Evolutionary conservation across 2,113 vertebrate species (phyloP).

Genomic region (Myrmecophaga tridactyla): DNA sequence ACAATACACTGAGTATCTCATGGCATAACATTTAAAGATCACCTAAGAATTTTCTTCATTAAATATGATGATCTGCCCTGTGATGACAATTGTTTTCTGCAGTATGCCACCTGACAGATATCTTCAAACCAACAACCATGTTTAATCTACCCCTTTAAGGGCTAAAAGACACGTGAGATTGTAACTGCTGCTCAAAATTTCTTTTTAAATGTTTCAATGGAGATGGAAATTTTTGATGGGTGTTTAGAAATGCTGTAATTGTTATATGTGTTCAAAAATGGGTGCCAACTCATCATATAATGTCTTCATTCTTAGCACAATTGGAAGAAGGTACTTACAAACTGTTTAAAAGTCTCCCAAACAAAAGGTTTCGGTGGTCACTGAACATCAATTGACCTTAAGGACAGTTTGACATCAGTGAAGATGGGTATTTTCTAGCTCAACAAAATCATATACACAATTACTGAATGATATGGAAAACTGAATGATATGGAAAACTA

Average conservation of each 20-base stretch:
- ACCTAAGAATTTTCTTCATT: not conserved
- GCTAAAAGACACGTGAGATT: not conserved
- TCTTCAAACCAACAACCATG: not conserved
- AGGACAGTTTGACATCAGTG: not conserved
- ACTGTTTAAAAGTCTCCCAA: not conserved
- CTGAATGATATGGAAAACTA: too few species aligned
- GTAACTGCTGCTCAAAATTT: not conserved
- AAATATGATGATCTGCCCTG: not conserved
- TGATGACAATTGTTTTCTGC: not conserved
- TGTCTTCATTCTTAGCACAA: not conserved
- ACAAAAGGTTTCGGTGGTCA: not conserved
- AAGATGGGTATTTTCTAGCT: not conserved
- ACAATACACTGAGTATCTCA: not conserved
- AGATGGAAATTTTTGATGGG: not conserved
- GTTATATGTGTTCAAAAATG: not conserved
- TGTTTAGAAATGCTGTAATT: not conserved
- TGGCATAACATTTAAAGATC: not conserved
- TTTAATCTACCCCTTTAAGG: not conserved
- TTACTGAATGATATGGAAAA: not conserved
- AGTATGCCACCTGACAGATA: not conserved
- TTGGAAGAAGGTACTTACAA: not conserved
- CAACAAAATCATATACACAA: not conserved
- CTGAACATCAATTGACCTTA: not conserved
- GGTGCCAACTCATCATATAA: not conserved
- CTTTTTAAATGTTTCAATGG: not conserved